Percentiles rank a stretch among this genome's conserved stretches.
phyloP scores from a whole-genome alignment of 2,113 vertebrate species.

The Daubentonia madagascariensis region DNA sequence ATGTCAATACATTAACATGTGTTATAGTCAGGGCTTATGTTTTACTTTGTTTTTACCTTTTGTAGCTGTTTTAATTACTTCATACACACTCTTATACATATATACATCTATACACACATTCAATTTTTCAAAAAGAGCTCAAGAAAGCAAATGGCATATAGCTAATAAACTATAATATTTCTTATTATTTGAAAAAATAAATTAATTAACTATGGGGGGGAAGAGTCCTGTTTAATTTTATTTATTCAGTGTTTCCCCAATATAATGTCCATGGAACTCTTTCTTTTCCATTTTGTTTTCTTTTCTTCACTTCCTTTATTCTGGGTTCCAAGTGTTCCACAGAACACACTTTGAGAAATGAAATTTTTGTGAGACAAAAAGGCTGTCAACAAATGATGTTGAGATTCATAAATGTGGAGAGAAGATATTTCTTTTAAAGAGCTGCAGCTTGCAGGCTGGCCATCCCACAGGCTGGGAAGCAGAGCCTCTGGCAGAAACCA shows the following conservation, averaged over 20 bases:
- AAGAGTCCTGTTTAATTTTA: neutral
- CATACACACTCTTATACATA: neutral
- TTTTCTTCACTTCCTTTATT: neutral
- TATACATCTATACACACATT: neutral
- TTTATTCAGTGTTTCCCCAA: neutral
- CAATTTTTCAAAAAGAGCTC: neutral
- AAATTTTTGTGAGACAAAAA: neutral
- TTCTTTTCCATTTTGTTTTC: neutral
- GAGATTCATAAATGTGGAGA: too few species aligned
- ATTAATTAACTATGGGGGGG: neutral
- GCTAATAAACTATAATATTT: neutral
- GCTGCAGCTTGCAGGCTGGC: too few species aligned
- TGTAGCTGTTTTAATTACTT: neutral
- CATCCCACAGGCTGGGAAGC: too few species aligned
- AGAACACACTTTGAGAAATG: neutral
- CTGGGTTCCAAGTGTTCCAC: neutral
- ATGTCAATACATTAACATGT: neutral
- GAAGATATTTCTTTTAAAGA: too few species aligned
- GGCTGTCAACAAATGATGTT: too few species aligned
- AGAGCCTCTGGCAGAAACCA: too few species aligned
- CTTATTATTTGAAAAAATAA: neutral
- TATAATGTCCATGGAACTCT: neutral
- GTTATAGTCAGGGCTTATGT: neutral
- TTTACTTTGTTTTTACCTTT: neutral
- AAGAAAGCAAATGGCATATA: neutral